Evolutionary conservation across 2,888 invertebrate genomes (phyloP), one percentile per base, ranked within the genome.

Genomic region (Dendrolimus pini): DNA sequence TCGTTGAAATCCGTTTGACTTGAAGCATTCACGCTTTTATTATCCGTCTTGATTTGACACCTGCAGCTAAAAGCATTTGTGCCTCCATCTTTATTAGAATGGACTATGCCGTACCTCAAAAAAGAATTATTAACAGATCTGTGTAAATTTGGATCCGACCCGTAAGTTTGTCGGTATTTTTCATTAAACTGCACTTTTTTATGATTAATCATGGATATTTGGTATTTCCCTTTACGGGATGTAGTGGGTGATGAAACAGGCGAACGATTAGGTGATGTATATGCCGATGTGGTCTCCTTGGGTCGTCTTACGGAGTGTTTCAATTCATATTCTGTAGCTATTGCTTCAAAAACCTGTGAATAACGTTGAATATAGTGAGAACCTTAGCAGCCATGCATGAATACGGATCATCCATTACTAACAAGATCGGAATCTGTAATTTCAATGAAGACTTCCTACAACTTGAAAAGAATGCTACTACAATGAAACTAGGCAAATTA

Each of bases 341-440:
- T 89, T 3, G 89, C 88, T 78, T 90, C 89, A 60, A 89, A 89
- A 0, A 89, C 88, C 89, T 89, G 69, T 7, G 71, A 73, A 47
- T 30, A 30, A 30, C 0, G 30, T 30, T 30, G 6, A 30, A 30
- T 30, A 30, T 30, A 30, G 30, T 30, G 30, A 30, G 30, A 30
- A 30, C 3, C 30, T 30, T 30, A 30, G 3, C 30, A 30, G 30
- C 2, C 2, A 30, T 30, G 30, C 30, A 30, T 30, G 30, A 30
- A 3, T 30, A 30, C 30, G 30, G 30, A 30, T 30, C 30, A 30
- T 30, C 30, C 30, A 30, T 30, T 30, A 30, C 1, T 6, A 30
- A 30, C 30, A 6, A 30, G 30, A 30, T 30, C 3, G 3, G 2
- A 30, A 3, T 30, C 3, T 30, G 30, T 30, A 6, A 30, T 6